These are phyloP conservation scores for Camptogramma bilineatum DNA, from an alignment of 2,888 invertebrate species.

Conservation along the genomic window DNA sequence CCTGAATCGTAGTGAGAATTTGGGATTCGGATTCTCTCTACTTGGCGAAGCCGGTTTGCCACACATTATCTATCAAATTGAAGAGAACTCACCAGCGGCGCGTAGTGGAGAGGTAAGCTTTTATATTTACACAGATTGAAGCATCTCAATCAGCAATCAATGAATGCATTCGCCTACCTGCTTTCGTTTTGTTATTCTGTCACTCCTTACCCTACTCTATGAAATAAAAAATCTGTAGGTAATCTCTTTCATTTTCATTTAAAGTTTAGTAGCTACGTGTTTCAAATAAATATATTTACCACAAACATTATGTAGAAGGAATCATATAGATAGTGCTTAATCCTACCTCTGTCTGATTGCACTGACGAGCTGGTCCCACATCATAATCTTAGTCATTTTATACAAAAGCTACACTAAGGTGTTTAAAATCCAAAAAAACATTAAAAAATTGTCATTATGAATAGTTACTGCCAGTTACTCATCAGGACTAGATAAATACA, in stretches of 20 bases:
- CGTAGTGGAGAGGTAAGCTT: constrained; percentile 93
- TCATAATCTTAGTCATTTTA: too few relatives aligned
- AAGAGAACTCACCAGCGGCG: constrained; percentile 96
- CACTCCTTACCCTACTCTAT: background rate
- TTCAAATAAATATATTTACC: background rate
- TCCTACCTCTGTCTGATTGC: too few relatives aligned
- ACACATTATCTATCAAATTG: constrained; percentile 96
- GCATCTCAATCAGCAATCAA: constrained; percentile 6
- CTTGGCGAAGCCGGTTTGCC: constrained; percentile 96
- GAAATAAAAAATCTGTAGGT: constrained; percentile 5
- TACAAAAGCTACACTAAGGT: too few relatives aligned
- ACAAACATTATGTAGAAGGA: too few relatives aligned
- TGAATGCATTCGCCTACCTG: constrained; percentile 43
- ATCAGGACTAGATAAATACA: too few relatives aligned
- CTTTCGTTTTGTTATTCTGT: constrained; percentile 39
- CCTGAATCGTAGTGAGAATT: constrained; percentile 93
- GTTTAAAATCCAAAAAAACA: too few relatives aligned
- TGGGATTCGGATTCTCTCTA: constrained; percentile 96
- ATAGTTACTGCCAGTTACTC: too few relatives aligned
- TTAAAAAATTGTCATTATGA: too few relatives aligned
- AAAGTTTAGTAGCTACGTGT: background rate
- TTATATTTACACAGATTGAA: constrained; percentile 1
- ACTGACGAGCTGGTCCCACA: too few relatives aligned
- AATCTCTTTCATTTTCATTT: background rate
- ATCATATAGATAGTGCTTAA: too few relatives aligned